Percentiles rank a stretch among this genome's conserved stretches.
Conservation (phyloP, 2,797 vertebrate genomes). For the Pseudochaenichthys georgianus region DNA sequence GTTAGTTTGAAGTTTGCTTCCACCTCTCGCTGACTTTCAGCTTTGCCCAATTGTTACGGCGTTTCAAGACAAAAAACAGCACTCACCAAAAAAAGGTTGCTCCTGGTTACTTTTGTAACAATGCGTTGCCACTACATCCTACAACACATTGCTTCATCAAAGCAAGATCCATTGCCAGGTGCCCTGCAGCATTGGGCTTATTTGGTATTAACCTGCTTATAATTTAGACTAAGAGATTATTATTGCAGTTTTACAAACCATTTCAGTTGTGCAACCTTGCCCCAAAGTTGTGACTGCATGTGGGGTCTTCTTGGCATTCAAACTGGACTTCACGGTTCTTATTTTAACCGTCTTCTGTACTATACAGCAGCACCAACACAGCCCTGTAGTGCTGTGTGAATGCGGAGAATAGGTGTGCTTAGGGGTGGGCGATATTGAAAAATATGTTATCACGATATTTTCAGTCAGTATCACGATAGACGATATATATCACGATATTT, state of each 20-base stretch:
- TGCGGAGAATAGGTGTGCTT: constrained; percentile 15
- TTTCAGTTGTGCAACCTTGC: constrained; percentile 22
- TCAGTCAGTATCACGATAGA: too few species aligned
- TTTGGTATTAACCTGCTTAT: constrained; percentile 22
- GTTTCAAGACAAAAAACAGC: not conserved
- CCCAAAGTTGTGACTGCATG: constrained; percentile 36
- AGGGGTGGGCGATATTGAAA: too few species aligned
- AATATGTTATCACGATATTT: too few species aligned
- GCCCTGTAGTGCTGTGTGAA: constrained; percentile 35
- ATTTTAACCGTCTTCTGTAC: constrained; percentile 33
- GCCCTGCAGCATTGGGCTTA: constrained; percentile 7
- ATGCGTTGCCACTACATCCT: constrained; percentile 16
- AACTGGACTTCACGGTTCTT: constrained; percentile 23
- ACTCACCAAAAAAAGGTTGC: not conserved
- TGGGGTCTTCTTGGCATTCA: constrained; percentile 40
- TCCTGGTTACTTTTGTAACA: not conserved
- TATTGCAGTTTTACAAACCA: constrained; percentile 31
- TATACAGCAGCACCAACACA: constrained; percentile 28
- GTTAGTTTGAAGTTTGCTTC: constrained; percentile 3
- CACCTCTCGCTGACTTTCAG: constrained; percentile 17
- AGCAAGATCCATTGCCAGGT: not conserved
- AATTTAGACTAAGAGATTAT: constrained; percentile 29
- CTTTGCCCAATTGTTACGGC: not conserved
- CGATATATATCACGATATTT: too few species aligned
- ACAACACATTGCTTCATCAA: constrained; percentile 8